Conservation (phyloP, 2,113 vertebrate species). For the Helogale parvula region DNA sequence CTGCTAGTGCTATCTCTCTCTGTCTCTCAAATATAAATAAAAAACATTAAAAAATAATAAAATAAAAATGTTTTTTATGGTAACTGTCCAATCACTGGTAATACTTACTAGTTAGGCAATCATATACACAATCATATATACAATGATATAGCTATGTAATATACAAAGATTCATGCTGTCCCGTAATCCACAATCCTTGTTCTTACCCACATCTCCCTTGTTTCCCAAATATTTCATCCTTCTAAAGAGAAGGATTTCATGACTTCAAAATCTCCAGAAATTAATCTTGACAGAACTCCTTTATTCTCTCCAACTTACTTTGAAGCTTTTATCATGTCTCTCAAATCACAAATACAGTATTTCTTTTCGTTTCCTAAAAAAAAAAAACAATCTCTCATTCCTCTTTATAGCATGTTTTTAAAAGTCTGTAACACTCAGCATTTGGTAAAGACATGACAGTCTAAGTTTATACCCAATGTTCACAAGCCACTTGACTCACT, state of each 20-base stretch:
- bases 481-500: background rate
- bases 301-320: background rate
- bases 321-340: background rate
- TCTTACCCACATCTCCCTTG: background rate
- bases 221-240: background rate
- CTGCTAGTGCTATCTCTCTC: no score
- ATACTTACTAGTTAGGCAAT: background rate
- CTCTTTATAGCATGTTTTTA: background rate
- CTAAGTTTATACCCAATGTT: background rate
- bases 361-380: background rate
- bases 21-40: no score
- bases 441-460: background rate
- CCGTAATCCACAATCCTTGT: background rate
- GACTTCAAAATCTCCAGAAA: background rate
- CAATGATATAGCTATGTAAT: background rate
- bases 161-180: background rate
- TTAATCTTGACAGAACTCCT: background rate
- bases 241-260: background rate
- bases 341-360: background rate
- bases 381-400: background rate
- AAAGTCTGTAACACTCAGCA: background rate
- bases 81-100: background rate
- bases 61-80: background rate
- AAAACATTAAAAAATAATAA: no score
- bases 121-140: background rate